Base-by-base conservation (phyloP, 2,888 invertebrate genomes). In the Mellilla xanthometata region DNA sequence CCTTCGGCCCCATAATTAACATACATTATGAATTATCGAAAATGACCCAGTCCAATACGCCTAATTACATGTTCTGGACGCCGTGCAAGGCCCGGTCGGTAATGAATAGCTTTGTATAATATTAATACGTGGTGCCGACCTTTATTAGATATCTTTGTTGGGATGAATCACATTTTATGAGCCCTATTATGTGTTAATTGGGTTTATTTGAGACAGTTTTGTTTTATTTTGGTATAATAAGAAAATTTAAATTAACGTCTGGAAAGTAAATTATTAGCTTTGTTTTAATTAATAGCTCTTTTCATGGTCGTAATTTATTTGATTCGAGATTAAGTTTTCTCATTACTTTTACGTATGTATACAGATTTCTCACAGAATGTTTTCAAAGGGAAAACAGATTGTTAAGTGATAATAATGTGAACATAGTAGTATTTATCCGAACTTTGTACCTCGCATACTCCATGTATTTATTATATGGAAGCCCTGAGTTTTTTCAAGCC, bases 1-100 rank as follows among this genome's bases (percentile, higher is more conserved):
- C 38, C 47, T 69, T 66, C 63, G 61, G 58, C 76, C 79, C 84
- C 84, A 81, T 87, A 85, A 88, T 88, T 88, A 88, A 79, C 86
- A 82, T 87, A 79, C 84, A 87, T 88, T 88, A 86, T 81, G 83
- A 84, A 86, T 86, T 87, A 88, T 85, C 83, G 76, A 76, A 85
- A 88, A 85, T 81, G 79, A 77, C 80, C 85, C 75, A 72, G 69
- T 74, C 70, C 72, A 73, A 80, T 79, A 74, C 64, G 69, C 78
- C 74, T 87, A 87, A 88, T 88, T 86, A 83, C 78, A 80, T 56
- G 82, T 78, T 81, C 58, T 52, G 22, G 43, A 39, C 11, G 13
- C 71, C 63, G 59, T 58, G 66, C 68, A 65, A 66, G 68, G 57
- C 58, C 56, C 56, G 54, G 41, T 54, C 38, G 6, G 73, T 85